Evolutionary conservation across 2,888 invertebrate genomes (phyloP).

Genomic region (Campopleginae sp.): DNA sequence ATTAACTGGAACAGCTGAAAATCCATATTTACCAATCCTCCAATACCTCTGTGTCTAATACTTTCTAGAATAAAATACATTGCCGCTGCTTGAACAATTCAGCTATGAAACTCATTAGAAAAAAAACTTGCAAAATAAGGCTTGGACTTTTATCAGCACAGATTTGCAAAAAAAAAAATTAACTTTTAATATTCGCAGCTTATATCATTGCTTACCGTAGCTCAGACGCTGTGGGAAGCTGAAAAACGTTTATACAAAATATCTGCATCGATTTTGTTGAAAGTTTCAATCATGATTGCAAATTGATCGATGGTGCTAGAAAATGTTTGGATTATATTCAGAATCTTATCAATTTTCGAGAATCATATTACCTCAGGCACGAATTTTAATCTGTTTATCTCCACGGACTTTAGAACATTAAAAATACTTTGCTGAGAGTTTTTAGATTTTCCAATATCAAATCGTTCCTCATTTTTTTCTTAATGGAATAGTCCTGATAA

Average conservation of each 20-base stretch:
- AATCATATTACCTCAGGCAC: neutral
- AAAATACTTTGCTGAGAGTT: neutral
- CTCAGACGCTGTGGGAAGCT: neutral
- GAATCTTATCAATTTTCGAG: neutral
- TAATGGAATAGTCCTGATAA: neutral
- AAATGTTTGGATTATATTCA: neutral
- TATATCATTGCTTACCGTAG: neutral
- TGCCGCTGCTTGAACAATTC: neutral
- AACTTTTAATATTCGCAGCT: neutral
- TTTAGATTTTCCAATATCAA: neutral
- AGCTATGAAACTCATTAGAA: neutral
- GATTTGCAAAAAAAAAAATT: neutral
- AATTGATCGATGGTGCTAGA: neutral
- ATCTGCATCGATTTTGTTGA: neutral
- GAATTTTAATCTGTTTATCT: conserved; percentile 1
- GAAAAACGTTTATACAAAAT: no score
- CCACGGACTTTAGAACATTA: neutral
- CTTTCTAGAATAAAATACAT: neutral
- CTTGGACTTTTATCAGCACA: neutral
- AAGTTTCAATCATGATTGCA: neutral
- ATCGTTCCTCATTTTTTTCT: neutral
- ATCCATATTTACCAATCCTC: neutral
- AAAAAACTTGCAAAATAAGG: neutral
- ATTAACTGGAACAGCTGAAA: neutral
- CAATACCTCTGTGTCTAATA: neutral